Percentiles rank a stretch among this genome's conserved stretches.
phyloP scores from a whole-genome alignment of 2,113 vertebrate species.

The Phylloscopus trochiloides region DNA sequence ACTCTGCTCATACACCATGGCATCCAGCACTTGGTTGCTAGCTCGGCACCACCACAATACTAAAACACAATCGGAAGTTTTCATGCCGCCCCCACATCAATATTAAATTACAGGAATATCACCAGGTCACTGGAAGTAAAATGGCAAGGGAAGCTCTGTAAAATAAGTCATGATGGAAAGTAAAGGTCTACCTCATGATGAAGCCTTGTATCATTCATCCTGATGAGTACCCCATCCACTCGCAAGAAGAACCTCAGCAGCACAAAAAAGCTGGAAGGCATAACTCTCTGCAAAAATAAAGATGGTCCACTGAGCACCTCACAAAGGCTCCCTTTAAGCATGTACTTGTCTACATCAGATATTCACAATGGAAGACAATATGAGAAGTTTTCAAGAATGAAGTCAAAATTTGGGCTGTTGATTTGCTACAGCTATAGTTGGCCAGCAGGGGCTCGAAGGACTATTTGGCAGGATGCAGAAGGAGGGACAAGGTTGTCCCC shows the following conservation, averaged over 20 bases:
- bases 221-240: constrained; percentile 93
- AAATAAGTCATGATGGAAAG: background rate
- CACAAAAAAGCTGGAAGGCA: constrained; percentile 96
- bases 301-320: background rate
- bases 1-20: background rate
- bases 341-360: background rate
- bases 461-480: background rate
- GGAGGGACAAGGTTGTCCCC: background rate
- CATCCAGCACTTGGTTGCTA: background rate
- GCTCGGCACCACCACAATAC: background rate
- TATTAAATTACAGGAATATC: background rate
- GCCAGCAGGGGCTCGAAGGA: background rate
- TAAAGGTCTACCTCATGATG: constrained; percentile 84
- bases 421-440: background rate
- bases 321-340: background rate
- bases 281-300: constrained; percentile 86
- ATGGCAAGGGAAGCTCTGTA: background rate
- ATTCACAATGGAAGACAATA: accelerated
- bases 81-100: background rate
- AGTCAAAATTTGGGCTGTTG: background rate
- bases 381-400: background rate
- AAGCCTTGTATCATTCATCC: constrained; percentile 92
- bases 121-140: background rate
- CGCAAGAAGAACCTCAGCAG: constrained; percentile 92
- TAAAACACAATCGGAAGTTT: background rate